Base-by-base conservation (phyloP, 2,888 invertebrate species). In the Hecatera dysodea region DNA sequence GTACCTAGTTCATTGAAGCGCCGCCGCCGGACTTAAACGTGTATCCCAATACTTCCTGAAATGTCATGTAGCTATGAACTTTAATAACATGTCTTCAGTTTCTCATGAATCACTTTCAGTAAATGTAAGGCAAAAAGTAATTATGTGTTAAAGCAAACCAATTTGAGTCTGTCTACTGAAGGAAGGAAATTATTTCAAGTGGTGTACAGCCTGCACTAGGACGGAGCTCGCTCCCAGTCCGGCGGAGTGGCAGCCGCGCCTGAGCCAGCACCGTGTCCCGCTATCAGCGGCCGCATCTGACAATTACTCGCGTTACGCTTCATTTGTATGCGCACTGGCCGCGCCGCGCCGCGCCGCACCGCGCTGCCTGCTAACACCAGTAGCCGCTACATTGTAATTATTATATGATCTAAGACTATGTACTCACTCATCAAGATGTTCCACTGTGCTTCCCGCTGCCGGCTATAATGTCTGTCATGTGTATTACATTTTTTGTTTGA, bases 281-380 rank as follows among this genome's bases (percentile, higher is more conserved):
- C 46, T 73, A 59, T 70, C 66, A 27, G 50, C 1, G 44, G 19
- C 7, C 27, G 56, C 67, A 73, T 80, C 68, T 53, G 42, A 63
- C 57, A 42, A 73, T 50, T 61, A 52, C 46, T 36, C 55, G 64
- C 27, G 65, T 68, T 70, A 71, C 61, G 70, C 60, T 76, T 69
- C 64, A 73, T 72, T 67, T 56, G 64, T 56, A 55, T 22, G 64
- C 46, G 24, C 15, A 46, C 19, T 7, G 11, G 56, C 33, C 61
- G 67, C 66, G 56, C 48, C 36, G 57, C 39, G 7, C n/a, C 60
- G 73, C 65, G 48, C 53, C 39, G 39, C 55, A 44, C 29, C 62
- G 65, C 65, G 52, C 62, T 36, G 50, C 15, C 12, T n/a, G 39
- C 60, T 63, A 67, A 59, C 68, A 67, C 44, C 61, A 52, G 61